Evolutionary conservation across 1,140 invertebrate species (phyloP), one percentile per base, ranked within the genome.

Genomic region (Panonychus citri): DNA sequence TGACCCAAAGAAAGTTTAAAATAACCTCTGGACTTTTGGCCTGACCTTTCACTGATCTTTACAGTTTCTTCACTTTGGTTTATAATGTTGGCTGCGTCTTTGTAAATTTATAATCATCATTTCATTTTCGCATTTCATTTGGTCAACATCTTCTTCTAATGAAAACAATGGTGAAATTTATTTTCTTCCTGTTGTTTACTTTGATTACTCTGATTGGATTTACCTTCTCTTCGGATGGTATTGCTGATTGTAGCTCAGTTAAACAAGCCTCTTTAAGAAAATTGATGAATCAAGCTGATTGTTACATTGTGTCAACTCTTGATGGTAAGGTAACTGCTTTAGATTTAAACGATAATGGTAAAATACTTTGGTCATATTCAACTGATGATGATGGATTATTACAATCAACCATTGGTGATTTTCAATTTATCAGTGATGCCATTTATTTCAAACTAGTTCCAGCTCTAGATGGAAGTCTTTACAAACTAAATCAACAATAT

Each of bases 381-480:
- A 55, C 60, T 25, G 51, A 52, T 39, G 3, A 52, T 13, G 52
- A 57, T 24, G 42, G 52, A 3, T 55, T 64, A 15, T 13, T 63
- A 4, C 50, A 59, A 48, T 65, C 62, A 17, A 58, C 54, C 3
- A 61, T 63, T 30, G 48, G 46, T 57, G 54, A 61, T 52, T 60
- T 71, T 53, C 61, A 90, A 83, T 70, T 93, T 17, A 83, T 78
- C 49, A 81, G 82, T 58, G 80, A 85, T 72, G 88, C 86, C 1
- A 79, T 87, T 66, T 82, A 77, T 72, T 78, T 88, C 37, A 76
- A 82, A 60, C 74, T 94, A 62, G 87, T 96, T 65, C 90, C 89
- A 34, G 90, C 89, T 0, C 69, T 96, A 10, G 82, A 79, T 67
- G 90, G 90, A 12, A 78, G 79, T 19, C 73, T 96, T 8, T 96